Evolutionary conservation across 2,797 vertebrate genomes (phyloP), one percentile per base, ranked within the genome.

Genomic region (Tenualosa thibaudeaui): DNA sequence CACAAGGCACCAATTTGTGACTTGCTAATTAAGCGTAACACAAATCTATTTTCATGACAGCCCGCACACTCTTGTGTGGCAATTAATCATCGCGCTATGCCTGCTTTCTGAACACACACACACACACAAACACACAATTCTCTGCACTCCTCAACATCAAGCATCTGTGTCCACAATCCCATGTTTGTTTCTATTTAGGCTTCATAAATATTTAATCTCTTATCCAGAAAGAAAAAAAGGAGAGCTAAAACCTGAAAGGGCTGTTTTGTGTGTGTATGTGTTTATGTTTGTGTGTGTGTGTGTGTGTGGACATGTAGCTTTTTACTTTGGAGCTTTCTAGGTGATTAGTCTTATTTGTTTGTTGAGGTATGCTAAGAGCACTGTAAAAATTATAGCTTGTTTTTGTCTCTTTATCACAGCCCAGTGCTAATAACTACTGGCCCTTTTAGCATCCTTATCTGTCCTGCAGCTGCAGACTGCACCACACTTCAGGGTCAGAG

Each of bases 11-110:
- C 68, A 71, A 87, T 83, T 85, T 84, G 82, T 82, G 85, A 75
- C 88, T 31, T 81, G 89, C 89, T 92, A 92, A 92, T 94, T 92
- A 93, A 91, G 86, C 85, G 26, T 82, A 90, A 86, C 90, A 86
- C 88, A 87, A 83, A 92, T 93, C 89, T 86, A 43, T 91, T 88
- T 89, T 86, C 85, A 90, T 56, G 54, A 87, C 82, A 37, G 71
- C 83, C 71, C 17, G 81, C 65, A 71, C 86, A 58, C 78, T 49
- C 85, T 43, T 81, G 54, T 85, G 31, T 81, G 58, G 19, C 89
- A 89, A 91, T 93, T 90, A 92, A 92, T 94, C 91, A 90, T 86
- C 1, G 51, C 81, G 85, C 62, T 90, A 85, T 87, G 86, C 83
- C 26, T 81, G 49, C 46, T 84, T 86, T 81, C 78, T 24, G 26